phyloP scores from a whole-genome alignment of 92 coral and sea anemone genomes.

The Paramuricea clavata region DNA sequence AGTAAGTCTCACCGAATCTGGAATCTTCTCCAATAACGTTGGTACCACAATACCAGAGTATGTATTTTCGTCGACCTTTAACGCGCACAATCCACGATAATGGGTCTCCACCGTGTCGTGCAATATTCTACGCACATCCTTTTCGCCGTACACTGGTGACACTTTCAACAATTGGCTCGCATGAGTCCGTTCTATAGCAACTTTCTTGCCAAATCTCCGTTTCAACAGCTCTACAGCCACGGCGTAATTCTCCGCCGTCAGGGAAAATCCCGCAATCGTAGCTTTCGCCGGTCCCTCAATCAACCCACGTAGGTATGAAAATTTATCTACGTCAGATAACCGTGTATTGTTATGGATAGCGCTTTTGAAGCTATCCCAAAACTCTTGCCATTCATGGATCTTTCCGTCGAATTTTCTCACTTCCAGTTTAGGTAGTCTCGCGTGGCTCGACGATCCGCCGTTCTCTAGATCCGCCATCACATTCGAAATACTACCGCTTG shows the following conservation, averaged over 20 bases:
- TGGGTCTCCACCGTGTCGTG: constrained; percentile 47
- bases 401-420: constrained; percentile 41
- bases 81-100: constrained; percentile 47
- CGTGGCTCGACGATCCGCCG: not conserved
- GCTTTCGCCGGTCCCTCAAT: too few relatives aligned
- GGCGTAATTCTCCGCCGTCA: too few relatives aligned
- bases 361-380: constrained; percentile 53
- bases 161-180: constrained; percentile 52
- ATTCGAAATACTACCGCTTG: not conserved
- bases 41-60: constrained; percentile 77
- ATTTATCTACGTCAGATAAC: constrained; percentile 54
- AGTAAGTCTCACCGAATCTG: constrained; percentile 33
- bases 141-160: constrained; percentile 6
- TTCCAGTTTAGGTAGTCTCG: constrained; percentile 54
- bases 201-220: too few relatives aligned
- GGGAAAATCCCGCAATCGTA: too few relatives aligned
- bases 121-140: constrained; percentile 29
- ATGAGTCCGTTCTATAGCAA: too few relatives aligned
- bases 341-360: constrained; percentile 37
- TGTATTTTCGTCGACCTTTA: too few relatives aligned
- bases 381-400: constrained; percentile 58
- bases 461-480: not conserved
- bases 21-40: constrained; percentile 41
- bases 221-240: too few relatives aligned
- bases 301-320: too few relatives aligned